Percentiles rank a stretch among this genome's conserved stretches.
These are phyloP conservation scores for Aphelenchoides besseyi DNA, from an alignment of 1,140 invertebrate genomes.

Conservation along the genomic window DNA sequence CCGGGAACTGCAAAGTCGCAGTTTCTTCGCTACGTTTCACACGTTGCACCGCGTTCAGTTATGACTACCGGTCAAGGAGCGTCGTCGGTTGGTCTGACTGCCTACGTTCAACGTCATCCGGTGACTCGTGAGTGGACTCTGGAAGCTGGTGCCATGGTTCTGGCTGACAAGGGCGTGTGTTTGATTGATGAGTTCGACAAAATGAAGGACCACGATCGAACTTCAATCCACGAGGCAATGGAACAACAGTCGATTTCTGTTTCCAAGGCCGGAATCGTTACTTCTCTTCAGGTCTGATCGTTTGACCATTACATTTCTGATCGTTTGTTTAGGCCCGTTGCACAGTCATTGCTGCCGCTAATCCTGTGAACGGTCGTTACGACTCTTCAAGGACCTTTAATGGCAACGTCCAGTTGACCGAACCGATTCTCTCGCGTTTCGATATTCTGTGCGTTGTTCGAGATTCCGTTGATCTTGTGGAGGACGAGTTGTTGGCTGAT, in stretches of 20 bases:
- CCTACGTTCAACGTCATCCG: conserved; percentile 88
- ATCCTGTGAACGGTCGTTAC: conserved; percentile 94
- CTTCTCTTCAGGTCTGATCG: conserved; percentile 68
- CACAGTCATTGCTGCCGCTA: conserved; percentile 92
- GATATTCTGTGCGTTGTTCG: conserved; percentile 94
- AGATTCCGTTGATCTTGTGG: conserved; percentile 85
- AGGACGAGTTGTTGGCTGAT: conserved; percentile 74
- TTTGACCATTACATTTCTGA: background rate
- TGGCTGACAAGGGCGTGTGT: conserved; percentile 94
- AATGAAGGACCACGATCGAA: conserved; percentile 92
- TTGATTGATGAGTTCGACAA: conserved; percentile 99
- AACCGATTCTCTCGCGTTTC: conserved; percentile 96
- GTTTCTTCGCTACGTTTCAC: conserved; percentile 79
- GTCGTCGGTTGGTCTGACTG: conserved; percentile 94
- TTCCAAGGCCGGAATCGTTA: conserved; percentile 96
- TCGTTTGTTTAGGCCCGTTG: conserved; percentile 92
- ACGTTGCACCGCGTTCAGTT: conserved; percentile 71
- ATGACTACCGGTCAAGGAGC: conserved; percentile 96
- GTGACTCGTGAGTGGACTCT: conserved; percentile 92
- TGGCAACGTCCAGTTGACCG: conserved; percentile 92
- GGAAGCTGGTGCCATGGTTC: conserved; percentile 81
- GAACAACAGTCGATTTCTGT: conserved; percentile 98
- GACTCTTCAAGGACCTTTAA: conserved; percentile 92
- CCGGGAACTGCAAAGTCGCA: conserved; percentile 98
- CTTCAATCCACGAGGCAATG: conserved; percentile 93